Evolutionary conservation across 2,888 invertebrate genomes (phyloP).

Genomic region (Vannuccia rotundouncinata): DNA sequence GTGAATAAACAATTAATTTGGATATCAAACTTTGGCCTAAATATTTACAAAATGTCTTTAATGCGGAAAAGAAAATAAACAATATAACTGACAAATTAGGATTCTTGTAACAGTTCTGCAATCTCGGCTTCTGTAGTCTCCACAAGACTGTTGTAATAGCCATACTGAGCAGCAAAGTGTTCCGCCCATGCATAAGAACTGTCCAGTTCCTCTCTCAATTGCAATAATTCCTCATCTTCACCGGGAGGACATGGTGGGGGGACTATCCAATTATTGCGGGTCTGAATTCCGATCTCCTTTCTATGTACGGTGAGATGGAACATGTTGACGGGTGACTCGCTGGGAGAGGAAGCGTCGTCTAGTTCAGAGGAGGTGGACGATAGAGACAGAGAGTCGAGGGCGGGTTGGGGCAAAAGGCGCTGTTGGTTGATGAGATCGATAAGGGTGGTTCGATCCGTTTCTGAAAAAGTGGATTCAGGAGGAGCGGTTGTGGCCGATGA

Average conservation of each 20-base stretch:
- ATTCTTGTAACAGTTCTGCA: neutral
- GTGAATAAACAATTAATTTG: neutral
- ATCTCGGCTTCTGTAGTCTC: neutral
- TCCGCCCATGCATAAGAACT: neutral
- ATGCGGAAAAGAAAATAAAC: too few species aligned
- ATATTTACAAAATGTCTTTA: neutral
- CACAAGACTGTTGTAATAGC: neutral
- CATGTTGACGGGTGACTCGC: neutral
- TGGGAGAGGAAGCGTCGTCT: neutral
- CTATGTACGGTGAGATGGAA: neutral
- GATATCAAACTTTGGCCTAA: neutral
- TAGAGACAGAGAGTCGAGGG: neutral
- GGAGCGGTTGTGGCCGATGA: neutral
- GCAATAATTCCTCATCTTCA: neutral
- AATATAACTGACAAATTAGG: neutral
- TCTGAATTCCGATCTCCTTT: neutral
- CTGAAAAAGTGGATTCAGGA: neutral
- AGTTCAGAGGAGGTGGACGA: neutral
- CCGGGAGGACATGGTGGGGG: too few species aligned
- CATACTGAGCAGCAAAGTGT: neutral
- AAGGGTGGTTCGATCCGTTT: neutral
- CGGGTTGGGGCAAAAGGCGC: too few species aligned
- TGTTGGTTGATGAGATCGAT: neutral
- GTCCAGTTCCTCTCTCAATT: neutral
- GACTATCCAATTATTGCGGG: too few species aligned